Base-by-base conservation (phyloP, 1,140 invertebrate genomes). In the Drosophila aff. region DNA sequence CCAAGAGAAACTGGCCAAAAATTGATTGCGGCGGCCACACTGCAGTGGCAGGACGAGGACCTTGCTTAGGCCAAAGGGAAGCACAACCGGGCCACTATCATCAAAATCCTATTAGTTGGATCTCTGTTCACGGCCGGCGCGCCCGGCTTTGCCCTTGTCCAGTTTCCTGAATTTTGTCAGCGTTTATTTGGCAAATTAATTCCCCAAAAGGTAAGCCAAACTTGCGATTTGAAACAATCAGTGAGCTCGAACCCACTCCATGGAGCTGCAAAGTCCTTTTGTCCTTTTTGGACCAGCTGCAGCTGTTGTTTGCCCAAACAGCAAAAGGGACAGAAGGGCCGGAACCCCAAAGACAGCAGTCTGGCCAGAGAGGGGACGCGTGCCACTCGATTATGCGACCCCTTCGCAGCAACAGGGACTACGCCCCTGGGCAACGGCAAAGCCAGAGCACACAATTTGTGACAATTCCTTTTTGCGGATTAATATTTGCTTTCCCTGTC, bases 151-250 rank as follows among this genome's bases (percentile, higher is more conserved):
- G 81, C 84, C 81, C 79, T 89, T 85, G 81, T 85, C 75, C 85
- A 82, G 85, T 82, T 82, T 76, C 86, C 86, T 90, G 85, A 65
- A 84, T 90, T 90, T 90, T 90, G 85, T 90, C 86, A 90, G 85
- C 85, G 82, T 90, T 90, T 90, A 90, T 90, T 90, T 90, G 85
- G 86, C 86, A 90, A 90, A 90, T 90, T 90, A 90, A 90, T 90
- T 90, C 85, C 86, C 85, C 81, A 90, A 90, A 90, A 90, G 85
- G 85, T 90, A 90, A 86, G 83, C 83, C 83, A 89, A 90, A 90
- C 86, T 85, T 90, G 85, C 85, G 85, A 90, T 90, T 90, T 90
- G 85, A 90, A 90, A 90, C 85, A 90, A 90, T 90, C 86, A 91
- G 86, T 77, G 82, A 64, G 41, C 44, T 44, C 71, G 47, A 52